Evolutionary conservation across 2,888 invertebrate species (phyloP), one percentile per base, ranked within the genome.

Genomic region (Eupithecia subumbrata): DNA sequence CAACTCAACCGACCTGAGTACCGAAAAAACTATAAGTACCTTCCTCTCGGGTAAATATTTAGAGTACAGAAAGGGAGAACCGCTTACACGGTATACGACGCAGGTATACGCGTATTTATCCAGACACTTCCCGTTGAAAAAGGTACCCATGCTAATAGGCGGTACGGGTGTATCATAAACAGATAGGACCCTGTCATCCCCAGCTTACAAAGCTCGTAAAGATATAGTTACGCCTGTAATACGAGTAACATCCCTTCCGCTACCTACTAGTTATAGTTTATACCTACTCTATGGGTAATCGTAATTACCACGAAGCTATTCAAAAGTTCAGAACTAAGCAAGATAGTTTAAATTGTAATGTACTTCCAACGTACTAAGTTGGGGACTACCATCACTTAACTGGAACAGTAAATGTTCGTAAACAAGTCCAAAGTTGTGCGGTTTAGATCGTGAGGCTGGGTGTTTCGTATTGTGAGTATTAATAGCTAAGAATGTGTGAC

Each of bases 371-470:
- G 82, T 85, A 87, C 85, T 85, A 87, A 90, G 86, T 90, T 88
- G 83, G 85, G 83, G 88, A 88, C 89, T 86, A 87, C 88, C 88
- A 88, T 89, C 90, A 89, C 91, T 89, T 91, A 92, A 91, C 89
- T 89, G 88, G 78, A 90, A 89, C 90, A 88, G 88, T 87, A 88
- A 90, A 88, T 87, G 90, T 89, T 87, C 88, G 88, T 91, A 91
- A 91, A 91, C 91, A 91, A 92, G 90, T 90, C 90, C 90, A 91
- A 92, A 92, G 90, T 92, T 92, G 86, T 88, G 91, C 85, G 92
- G 92, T 89, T 89, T 89, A 90, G 89, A 91, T 91, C 87, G 86
- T 85, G 87, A 86, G 87, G 88, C 87, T 88, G 87, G 87, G 87
- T 88, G 89, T 88, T 88, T 86, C 87, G 84, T 86, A 85, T 89